Base-by-base conservation (phyloP, 1,140 invertebrate genomes). In the Laupala kohalensis region DNA sequence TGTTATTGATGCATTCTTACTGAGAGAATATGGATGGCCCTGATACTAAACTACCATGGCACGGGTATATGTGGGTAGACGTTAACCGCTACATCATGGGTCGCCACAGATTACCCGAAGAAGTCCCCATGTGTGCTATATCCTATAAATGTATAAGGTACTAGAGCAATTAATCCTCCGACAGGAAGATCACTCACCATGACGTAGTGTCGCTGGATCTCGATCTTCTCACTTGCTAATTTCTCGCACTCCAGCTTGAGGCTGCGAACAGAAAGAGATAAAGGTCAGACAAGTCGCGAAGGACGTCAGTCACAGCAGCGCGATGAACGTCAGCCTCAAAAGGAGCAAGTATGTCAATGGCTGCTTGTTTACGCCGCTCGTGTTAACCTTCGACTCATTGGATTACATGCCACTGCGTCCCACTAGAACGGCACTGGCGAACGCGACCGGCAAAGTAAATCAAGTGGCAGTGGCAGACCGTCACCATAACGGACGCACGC, bases 191-290 rank as follows among this genome's bases (percentile, higher is more conserved):
- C 28, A 87, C 89, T 92, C 88, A 96, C 94, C 95, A 98, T 98
- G 77, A 97, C 95, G 86, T 97, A 98, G 88, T 97, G 94, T 82
- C 95, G 89, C 83, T 97, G 95, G 90, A 97, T 97, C 87, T 98
- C 95, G 75, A 94, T 97, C 88, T 98, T 98, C 84, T 98, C 96
- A 83, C 91, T 93, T 74, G 92, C 93, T 80, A 98, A 84, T 86
- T 99, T 98, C 85, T 98, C 96, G 85, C 90, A 92, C 87, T 93
- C 91, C 84, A 93, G 85, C 87, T 93, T 93, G 78, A 93, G 86
- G 83, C 91, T 92, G 75, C 64, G 68, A 29, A 24, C 29, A 70
- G 63, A 70, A 25, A 70, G 66, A 73, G 28, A 65, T 5, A 72
- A 69, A 72, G 5, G 25, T 70, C 12, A 68, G 19, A 37, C 12